These are phyloP conservation scores for Lochmaea crataegi DNA, from an alignment of 2,888 invertebrate species.

Conservation along the genomic window DNA sequence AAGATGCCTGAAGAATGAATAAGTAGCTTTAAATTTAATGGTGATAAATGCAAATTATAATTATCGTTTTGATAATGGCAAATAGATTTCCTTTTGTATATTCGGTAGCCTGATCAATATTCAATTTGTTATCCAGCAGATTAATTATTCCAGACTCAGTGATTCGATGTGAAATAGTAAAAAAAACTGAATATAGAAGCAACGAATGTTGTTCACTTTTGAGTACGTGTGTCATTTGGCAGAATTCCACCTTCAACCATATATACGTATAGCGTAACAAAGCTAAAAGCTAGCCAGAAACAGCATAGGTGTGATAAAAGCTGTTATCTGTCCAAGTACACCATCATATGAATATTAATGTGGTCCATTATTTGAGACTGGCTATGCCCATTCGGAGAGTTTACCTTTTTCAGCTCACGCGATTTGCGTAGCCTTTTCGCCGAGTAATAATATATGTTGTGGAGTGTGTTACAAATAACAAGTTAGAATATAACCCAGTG, in stretches of 20 bases:
- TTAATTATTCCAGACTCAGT: no score
- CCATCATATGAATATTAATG: constrained; percentile 57
- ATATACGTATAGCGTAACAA: constrained; percentile 39
- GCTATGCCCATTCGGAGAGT: constrained; percentile 51
- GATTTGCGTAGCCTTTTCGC: constrained; percentile 42
- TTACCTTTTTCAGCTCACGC: constrained; percentile 45
- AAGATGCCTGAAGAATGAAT: no score
- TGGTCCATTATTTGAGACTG: constrained; percentile 52
- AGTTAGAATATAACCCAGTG: constrained; percentile 24
- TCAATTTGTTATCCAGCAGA: no score
- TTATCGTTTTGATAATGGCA: no score
- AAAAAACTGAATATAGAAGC: constrained; percentile 15
- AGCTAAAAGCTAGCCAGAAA: constrained; percentile 44
- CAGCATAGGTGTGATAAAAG: constrained; percentile 55
- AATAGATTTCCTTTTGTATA: no score
- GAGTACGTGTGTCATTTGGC: constrained; percentile 34
- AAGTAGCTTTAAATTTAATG: no score
- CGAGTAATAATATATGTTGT: constrained; percentile 33
- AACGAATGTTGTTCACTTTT: constrained; percentile 12
- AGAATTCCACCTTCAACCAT: constrained; percentile 36
- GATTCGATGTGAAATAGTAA: not conserved
- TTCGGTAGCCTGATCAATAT: no score
- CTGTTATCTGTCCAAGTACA: constrained; percentile 55
- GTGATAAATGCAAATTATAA: no score
- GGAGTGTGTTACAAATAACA: constrained; percentile 29